Percentiles rank a stretch among this genome's conserved stretches.
Conservation (phyloP, 1,140 invertebrate genomes). For the Megathymus violae region DNA sequence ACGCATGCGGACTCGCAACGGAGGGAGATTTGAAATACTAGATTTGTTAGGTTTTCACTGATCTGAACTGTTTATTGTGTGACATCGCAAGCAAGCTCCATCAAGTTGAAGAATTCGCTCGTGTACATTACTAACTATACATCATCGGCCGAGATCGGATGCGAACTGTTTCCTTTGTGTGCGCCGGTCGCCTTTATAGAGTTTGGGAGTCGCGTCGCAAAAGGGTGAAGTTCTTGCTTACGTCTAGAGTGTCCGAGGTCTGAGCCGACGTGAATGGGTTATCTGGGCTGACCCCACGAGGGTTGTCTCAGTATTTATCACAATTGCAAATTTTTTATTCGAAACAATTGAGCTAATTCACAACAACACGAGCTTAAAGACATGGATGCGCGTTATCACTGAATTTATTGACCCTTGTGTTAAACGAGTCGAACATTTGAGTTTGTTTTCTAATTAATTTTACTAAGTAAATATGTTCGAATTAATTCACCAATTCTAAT, state of each 20-base stretch:
- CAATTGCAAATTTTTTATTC: slow-evolving; percentile 49
- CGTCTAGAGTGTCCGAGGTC: slow-evolving; percentile 65
- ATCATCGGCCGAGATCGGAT: slow-evolving; percentile 73
- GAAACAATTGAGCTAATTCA: slow-evolving; percentile 6
- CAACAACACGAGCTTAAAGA: slow-evolving; percentile 13
- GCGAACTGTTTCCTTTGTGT: slow-evolving; percentile 72
- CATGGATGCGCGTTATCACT: slow-evolving; percentile 23
- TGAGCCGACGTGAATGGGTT: slow-evolving; percentile 61
- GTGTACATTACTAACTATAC: slow-evolving; percentile 59
- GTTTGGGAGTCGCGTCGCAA: slow-evolving; percentile 60
- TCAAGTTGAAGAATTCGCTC: slow-evolving; percentile 39
- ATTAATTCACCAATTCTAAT: slow-evolving; percentile 5
- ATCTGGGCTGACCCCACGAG: slow-evolving; percentile 60
- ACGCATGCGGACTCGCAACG: slow-evolving; percentile 68
- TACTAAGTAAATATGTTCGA: not conserved
- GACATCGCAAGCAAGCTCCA: slow-evolving; percentile 56
- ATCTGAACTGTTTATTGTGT: slow-evolving; percentile 45
- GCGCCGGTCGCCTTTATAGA: slow-evolving; percentile 75
- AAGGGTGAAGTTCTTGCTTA: slow-evolving; percentile 68
- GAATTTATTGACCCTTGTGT: slow-evolving; percentile 27
- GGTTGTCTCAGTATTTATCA: slow-evolving; percentile 53
- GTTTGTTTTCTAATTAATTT: slow-evolving; percentile 32
- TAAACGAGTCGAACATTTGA: slow-evolving; percentile 19
- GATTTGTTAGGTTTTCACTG: slow-evolving; percentile 44
- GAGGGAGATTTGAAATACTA: slow-evolving; percentile 65